Conservation (phyloP, 2,113 vertebrate genomes). For the Trichechus manatus region DNA sequence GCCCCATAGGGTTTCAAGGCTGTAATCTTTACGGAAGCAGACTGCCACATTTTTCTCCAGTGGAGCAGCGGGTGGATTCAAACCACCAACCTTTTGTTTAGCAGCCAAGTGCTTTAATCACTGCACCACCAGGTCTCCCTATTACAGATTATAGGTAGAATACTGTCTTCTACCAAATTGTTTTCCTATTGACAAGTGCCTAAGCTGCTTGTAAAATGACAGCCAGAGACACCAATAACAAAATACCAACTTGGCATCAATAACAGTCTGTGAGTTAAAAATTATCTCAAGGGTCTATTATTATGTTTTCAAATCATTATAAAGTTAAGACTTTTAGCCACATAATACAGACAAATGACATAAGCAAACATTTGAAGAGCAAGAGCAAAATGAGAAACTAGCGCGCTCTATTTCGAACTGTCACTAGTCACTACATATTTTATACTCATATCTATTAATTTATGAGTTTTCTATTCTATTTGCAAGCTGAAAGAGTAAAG, state of each 20-base stretch:
- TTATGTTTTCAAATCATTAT: background rate
- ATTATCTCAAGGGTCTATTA: background rate
- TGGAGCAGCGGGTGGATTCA: too few relatives aligned
- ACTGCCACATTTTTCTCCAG: too few relatives aligned
- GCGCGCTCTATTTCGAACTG: background rate
- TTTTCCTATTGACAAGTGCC: conserved; percentile 6
- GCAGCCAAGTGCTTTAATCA: too few relatives aligned
- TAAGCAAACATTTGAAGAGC: conserved; percentile 27
- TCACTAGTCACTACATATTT: background rate
- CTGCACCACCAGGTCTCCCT: too few relatives aligned
- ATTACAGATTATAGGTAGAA: conserved; percentile 28
- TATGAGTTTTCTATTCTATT: conserved; percentile 28
- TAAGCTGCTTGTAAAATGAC: conserved; percentile 42
- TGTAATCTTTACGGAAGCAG: too few relatives aligned
- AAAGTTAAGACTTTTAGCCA: conserved; percentile 17
- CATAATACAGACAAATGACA: background rate
- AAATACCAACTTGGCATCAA: conserved; percentile 9
- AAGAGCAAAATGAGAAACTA: conserved; percentile 14
- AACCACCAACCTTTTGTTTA: too few relatives aligned
- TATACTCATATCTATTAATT: background rate
- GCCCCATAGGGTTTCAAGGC: too few relatives aligned
- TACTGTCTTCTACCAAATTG: background rate
- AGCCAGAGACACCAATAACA: background rate
- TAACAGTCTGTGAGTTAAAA: conserved; percentile 49
- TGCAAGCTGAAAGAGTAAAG: conserved; percentile 26